A percentile compares a stretch with the other conserved stretches of the same genome.
These are phyloP conservation scores for Cyphomyrus discorhynchus DNA, from an alignment of 2,113 vertebrate genomes.

Conservation along the genomic window DNA sequence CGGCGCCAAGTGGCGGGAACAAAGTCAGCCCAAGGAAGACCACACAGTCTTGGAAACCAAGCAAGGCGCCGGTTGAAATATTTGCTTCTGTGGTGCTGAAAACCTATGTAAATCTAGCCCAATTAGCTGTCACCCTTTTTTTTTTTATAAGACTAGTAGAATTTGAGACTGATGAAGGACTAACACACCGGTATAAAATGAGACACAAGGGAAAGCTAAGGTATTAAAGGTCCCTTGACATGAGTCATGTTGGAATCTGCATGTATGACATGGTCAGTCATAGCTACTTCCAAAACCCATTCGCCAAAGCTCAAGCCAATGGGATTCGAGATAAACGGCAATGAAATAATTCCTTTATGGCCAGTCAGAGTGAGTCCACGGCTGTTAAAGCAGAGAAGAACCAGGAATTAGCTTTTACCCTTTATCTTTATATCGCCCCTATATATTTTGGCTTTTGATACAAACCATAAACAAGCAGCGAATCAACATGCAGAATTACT, in stretches of 20 bases:
- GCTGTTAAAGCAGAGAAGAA: slow-evolving; percentile 29
- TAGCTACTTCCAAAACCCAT: slow-evolving; percentile 17
- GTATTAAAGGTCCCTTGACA: not conserved
- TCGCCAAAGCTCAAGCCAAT: slow-evolving; percentile 21
- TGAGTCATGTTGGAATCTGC: slow-evolving; percentile 30
- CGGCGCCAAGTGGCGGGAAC: not conserved
- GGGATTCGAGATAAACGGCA: slow-evolving; percentile 21
- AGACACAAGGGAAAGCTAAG: slow-evolving; percentile 20
- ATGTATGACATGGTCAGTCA: slow-evolving; percentile 37
- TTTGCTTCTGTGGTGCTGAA: slow-evolving; percentile 13
- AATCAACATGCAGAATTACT: slow-evolving; percentile 42
- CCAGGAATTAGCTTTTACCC: slow-evolving; percentile 16
- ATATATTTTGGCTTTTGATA: slow-evolving; percentile 39
- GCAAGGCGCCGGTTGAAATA: slow-evolving; percentile 12
- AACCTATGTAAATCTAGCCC: slow-evolving; percentile 10
- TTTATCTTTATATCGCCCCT: slow-evolving; percentile 35
- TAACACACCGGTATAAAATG: not conserved
- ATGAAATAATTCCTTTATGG: slow-evolving; percentile 39
- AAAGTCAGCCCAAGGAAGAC: not conserved
- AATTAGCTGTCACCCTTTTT: slow-evolving; percentile 8
- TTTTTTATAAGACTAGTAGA: not conserved
- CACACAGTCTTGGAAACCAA: not conserved
- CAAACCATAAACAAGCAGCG: slow-evolving; percentile 36
- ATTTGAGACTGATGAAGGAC: not conserved
- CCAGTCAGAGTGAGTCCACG: slow-evolving; percentile 29